Conservation (phyloP, 2,888 invertebrate species). For the Tridacna gigas region DNA sequence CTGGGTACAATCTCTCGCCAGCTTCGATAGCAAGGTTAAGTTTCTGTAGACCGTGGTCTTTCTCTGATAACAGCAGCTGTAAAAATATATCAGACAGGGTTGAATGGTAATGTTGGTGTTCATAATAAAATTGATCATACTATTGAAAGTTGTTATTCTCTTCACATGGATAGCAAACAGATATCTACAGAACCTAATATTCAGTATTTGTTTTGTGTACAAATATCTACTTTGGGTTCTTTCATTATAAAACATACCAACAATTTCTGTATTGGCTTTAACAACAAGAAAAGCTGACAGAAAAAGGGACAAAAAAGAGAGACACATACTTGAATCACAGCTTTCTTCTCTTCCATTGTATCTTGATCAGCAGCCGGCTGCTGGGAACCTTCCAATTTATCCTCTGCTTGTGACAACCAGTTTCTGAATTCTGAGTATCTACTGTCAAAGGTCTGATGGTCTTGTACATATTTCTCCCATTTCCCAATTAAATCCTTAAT, state of each 20-base stretch:
- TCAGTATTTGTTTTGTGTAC: too few relatives aligned
- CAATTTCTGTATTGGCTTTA: background rate
- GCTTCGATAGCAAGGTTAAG: constrained; percentile 94
- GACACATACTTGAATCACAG: constrained; percentile 77
- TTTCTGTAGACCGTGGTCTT: constrained; percentile 91
- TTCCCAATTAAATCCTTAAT: constrained; percentile 95
- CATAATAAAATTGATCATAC: too few relatives aligned
- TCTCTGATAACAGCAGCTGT: constrained; percentile 92
- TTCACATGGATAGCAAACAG: background rate
- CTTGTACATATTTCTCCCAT: constrained; percentile 96
- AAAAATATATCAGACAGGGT: constrained; percentile 3
- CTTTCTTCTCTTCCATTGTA: constrained; percentile 94
- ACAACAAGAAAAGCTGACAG: too few relatives aligned
- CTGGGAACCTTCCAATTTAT: constrained; percentile 92
- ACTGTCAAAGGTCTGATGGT: constrained; percentile 97
- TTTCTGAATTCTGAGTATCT: constrained; percentile 96
- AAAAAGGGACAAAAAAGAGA: too few relatives aligned
- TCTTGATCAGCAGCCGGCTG: constrained; percentile 92
- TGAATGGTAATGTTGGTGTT: too few relatives aligned
- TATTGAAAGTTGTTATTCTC: background rate
- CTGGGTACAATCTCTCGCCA: constrained; percentile 94
- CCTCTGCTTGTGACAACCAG: constrained; percentile 95
- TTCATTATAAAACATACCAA: too few relatives aligned
- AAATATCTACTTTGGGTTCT: too few relatives aligned
- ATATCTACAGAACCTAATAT: too few relatives aligned